These are phyloP conservation scores for Styela plicata DNA, from an alignment of 23 tunicate species.

Conservation along the genomic window DNA sequence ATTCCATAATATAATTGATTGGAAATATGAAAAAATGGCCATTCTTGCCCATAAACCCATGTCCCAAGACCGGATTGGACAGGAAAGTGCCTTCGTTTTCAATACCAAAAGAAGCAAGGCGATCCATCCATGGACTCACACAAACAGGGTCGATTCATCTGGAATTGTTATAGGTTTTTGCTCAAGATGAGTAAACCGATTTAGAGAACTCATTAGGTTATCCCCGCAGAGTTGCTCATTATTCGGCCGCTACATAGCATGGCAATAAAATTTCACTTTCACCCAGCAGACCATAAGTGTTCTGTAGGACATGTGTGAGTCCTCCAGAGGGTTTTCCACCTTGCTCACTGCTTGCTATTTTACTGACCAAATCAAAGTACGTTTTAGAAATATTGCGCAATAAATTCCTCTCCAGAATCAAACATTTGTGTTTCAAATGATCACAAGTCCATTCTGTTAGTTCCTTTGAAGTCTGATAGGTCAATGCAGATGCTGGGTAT, in stretches of 20 bases:
- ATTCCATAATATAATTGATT: no score
- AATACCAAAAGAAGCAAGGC: no score
- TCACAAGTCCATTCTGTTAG: neutral
- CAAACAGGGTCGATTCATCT: no score
- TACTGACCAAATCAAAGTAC: neutral
- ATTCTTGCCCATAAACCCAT: no score
- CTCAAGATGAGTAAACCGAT: no score
- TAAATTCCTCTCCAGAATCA: conserved; percentile 7
- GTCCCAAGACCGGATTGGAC: no score
- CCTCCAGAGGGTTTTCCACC: neutral
- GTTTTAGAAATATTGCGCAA: neutral
- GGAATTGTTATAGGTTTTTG: no score
- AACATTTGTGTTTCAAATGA: neutral
- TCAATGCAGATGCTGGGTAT: neutral
- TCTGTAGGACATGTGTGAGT: conserved; percentile 21
- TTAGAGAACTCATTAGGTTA: no score
- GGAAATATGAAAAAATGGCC: no score
- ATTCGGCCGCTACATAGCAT: neutral
- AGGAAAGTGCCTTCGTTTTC: no score
- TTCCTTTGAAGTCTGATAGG: neutral
- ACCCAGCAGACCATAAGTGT: conserved; percentile 12
- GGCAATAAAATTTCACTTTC: conserved; percentile 3
- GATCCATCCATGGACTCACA: no score
- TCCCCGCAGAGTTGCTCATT: no score
- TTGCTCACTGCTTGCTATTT: neutral